Base-by-base conservation (phyloP, 2,888 invertebrate species). In the Aromia moschata region DNA sequence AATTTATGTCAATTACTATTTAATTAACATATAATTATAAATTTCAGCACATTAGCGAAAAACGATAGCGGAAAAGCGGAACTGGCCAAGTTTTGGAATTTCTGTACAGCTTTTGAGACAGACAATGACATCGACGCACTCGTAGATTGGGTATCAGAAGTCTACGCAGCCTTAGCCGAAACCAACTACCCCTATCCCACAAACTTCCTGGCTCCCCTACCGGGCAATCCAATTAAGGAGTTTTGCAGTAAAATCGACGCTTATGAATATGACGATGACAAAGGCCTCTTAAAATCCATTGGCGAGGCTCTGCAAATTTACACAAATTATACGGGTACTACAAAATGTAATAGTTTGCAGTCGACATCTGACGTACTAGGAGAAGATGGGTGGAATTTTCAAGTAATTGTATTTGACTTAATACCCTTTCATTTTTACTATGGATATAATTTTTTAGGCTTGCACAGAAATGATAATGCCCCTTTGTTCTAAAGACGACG, bases 381-480 rank as follows among this genome's bases (percentile, higher is more conserved):
- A n/a, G 87, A 87, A 10, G 68, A 76, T 2, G 92, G 90, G 0
- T 97, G 96, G 96, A 83, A 87, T 64, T 93, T 89, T 77, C 94
- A 95, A 86, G 92, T 91, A 79, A 61, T 31, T n/a, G n/a, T n/a
- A n/a, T n/a, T 1, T 49, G 10, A n/a, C 10, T 17, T 16, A 7
- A 20, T 9, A 40, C n/a, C n/a, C 10, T 15, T 1, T 40, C 7
- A 1, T 37, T 37, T 37, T 37, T 5, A 12, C 2, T 37, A 11
- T 12, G 12, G 37, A n/a, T 12, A 37, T 11, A 12, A 5, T 1
- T 25, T 69, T 70, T 46, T 82, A 95, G 90, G 85, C 91, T 0
- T 98, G 98, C 76, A 95, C 96, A 16, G 98, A 99, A 81, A 96
- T 98, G 92, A 91, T 96, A 59, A 96, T 97, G 94, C 98, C 98